Percentiles rank a stretch among this genome's conserved stretches.
phyloP scores from a whole-genome alignment of 2,113 vertebrate species.

The Sinosuthora webbiana region DNA sequence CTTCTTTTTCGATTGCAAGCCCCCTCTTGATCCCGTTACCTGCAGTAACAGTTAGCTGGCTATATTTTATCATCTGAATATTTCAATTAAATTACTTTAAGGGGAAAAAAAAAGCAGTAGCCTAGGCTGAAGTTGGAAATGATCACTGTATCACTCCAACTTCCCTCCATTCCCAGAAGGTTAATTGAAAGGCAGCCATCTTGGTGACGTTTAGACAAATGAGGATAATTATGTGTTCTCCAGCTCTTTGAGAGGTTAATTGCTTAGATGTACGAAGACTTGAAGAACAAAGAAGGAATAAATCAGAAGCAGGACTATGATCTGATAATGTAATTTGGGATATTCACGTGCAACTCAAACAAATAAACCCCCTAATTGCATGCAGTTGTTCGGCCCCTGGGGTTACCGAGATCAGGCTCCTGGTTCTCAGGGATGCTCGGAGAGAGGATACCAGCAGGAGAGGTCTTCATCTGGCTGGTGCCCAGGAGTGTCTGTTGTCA shows the following conservation, averaged over 20 bases:
- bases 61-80: conserved; percentile 75
- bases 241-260: conserved; percentile 83
- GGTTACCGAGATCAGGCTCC: not conserved
- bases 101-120: not conserved
- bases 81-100: conserved; percentile 80
- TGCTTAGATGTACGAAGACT: conserved; percentile 79
- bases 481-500: not conserved
- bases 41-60: conserved; percentile 68
- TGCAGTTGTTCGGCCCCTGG: not conserved
- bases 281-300: conserved; percentile 81
- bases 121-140: conserved; percentile 74
- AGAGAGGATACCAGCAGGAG: not conserved
- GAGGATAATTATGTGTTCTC: conserved; percentile 84
- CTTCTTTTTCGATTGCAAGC: conserved; percentile 44
- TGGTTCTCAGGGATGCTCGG: not conserved
- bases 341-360: conserved; percentile 75
- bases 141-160: conserved; percentile 81
- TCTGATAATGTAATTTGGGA: conserved; percentile 78
- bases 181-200: conserved; percentile 84
- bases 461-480: not conserved
- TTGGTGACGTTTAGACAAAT: conserved; percentile 83
- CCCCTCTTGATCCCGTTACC: conserved; percentile 72
- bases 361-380: conserved; percentile 76
- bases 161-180: conserved; percentile 79
- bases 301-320: conserved; percentile 75